These are phyloP conservation scores for Pygathrix nemaeus DNA, from an alignment of 2,113 vertebrate species.

Conservation along the genomic window DNA sequence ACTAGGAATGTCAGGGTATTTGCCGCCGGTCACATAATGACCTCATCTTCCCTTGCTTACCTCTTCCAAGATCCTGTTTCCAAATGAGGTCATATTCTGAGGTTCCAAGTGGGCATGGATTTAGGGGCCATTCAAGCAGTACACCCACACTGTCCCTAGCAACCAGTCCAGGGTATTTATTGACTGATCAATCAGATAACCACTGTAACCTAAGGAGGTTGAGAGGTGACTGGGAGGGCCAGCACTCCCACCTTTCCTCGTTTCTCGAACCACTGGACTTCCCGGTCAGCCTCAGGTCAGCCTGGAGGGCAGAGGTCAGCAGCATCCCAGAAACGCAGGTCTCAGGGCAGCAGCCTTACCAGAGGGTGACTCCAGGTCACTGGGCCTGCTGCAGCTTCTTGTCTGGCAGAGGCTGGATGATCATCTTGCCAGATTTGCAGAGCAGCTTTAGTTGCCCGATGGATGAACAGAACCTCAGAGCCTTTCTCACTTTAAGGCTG, in stretches of 20 bases:
- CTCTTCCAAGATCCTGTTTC: not conserved
- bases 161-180: not conserved
- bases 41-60: not conserved
- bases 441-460: not conserved
- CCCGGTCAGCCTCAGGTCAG: not conserved
- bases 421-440: not conserved
- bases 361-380: not conserved
- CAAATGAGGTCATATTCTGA: not conserved
- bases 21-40: too few species aligned
- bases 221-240: not conserved
- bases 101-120: not conserved
- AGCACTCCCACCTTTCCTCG: not conserved
- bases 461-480: not conserved
- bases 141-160: not conserved
- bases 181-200: not conserved
- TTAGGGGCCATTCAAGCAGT: not conserved
- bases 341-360: not conserved
- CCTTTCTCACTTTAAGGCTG: not conserved
- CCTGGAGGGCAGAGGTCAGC: not conserved
- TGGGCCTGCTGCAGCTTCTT: not conserved
- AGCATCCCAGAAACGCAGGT: too few species aligned
- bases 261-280: not conserved
- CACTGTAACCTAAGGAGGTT: not conserved
- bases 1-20: too few species aligned
- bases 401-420: not conserved